phyloP scores from a whole-genome alignment of 92 coral and sea anemone genomes.

The Scolanthus callimorphus region DNA sequence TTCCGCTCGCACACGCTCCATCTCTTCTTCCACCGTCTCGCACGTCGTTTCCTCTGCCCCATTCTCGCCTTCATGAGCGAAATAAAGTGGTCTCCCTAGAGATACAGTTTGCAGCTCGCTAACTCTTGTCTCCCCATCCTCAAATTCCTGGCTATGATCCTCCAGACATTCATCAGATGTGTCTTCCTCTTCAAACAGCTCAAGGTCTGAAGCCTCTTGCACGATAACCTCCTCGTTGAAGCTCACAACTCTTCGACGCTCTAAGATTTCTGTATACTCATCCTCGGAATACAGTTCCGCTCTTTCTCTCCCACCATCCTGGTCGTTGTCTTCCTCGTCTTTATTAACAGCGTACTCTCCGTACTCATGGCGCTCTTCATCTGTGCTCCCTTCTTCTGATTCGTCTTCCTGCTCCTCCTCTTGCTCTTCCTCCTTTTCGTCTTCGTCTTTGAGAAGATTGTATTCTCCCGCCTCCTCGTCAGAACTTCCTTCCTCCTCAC shows the following conservation, averaged over 20 bases:
- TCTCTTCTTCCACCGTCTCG: conserved; percentile 11
- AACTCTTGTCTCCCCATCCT: conserved; percentile 6
- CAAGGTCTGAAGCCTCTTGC: conserved; percentile 15
- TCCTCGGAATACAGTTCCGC: conserved; percentile 1
- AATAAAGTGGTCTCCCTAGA: conserved; percentile 5
- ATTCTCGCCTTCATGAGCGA: conserved; percentile 17
- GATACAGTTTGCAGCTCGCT: conserved; percentile 6
- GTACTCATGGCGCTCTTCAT: background rate
- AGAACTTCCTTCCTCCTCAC: conserved; percentile 7
- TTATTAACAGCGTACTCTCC: background rate
- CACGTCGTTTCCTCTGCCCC: conserved; percentile 5
- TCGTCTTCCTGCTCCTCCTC: conserved; percentile 8
- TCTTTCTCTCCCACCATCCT: background rate
- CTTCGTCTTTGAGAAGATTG: conserved; percentile 8
- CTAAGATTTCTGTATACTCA: background rate
- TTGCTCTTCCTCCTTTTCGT: conserved; percentile 32
- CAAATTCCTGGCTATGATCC: conserved; percentile 13
- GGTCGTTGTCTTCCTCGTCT: background rate
- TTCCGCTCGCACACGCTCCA: conserved; percentile 32
- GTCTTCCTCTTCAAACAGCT: conserved; percentile 16
- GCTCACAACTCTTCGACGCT: conserved; percentile 14
- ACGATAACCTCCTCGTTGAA: conserved; percentile 22
- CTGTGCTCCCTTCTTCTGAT: background rate
- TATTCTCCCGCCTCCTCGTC: conserved; percentile 1
- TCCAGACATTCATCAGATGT: conserved; percentile 14